phyloP scores from a whole-genome alignment of 2,888 invertebrate species.

The Clostera curtula region DNA sequence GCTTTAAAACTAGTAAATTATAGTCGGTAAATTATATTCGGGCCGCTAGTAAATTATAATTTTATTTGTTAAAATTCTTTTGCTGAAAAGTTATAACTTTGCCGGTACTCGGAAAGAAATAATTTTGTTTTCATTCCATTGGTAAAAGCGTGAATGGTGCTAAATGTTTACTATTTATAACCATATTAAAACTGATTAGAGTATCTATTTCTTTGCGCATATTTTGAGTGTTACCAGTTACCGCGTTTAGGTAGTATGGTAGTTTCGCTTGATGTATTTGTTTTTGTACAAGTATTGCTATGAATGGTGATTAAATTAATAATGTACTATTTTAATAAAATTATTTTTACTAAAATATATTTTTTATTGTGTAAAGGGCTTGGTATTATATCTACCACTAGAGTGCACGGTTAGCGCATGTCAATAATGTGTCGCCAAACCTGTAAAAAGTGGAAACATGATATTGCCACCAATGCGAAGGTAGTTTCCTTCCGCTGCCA shows the following conservation, averaged over 20 bases:
- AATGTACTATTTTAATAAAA: slow-evolving; percentile 7
- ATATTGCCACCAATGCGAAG: too few relatives aligned
- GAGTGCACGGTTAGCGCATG: too few relatives aligned
- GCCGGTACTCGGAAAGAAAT: too few relatives aligned
- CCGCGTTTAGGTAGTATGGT: slow-evolving; percentile 9
- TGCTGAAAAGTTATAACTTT: too few relatives aligned
- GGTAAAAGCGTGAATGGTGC: slow-evolving; percentile 12
- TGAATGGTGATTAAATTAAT: slow-evolving; percentile 7
- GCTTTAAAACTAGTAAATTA: too few relatives aligned
- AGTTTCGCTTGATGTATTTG: slow-evolving; percentile 11
- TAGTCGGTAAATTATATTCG: too few relatives aligned
- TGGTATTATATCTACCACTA: too few relatives aligned
- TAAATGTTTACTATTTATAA: slow-evolving; percentile 9
- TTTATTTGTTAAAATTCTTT: too few relatives aligned
- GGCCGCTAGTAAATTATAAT: too few relatives aligned
- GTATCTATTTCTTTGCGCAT: slow-evolving; percentile 7
- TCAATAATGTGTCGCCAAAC: too few relatives aligned
- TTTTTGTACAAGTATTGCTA: slow-evolving; percentile 4
- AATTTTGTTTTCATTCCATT: not conserved
- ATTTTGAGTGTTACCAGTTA: slow-evolving; percentile 13
- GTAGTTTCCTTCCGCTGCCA: too few relatives aligned
- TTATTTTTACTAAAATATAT: slow-evolving; percentile 16
- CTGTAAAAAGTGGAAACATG: too few relatives aligned
- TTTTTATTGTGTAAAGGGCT: slow-evolving; percentile 9
- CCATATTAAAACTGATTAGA: not conserved